These are phyloP conservation scores for Hylaeus anthracinus DNA, from an alignment of 1,140 invertebrate genomes.

Conservation along the genomic window DNA sequence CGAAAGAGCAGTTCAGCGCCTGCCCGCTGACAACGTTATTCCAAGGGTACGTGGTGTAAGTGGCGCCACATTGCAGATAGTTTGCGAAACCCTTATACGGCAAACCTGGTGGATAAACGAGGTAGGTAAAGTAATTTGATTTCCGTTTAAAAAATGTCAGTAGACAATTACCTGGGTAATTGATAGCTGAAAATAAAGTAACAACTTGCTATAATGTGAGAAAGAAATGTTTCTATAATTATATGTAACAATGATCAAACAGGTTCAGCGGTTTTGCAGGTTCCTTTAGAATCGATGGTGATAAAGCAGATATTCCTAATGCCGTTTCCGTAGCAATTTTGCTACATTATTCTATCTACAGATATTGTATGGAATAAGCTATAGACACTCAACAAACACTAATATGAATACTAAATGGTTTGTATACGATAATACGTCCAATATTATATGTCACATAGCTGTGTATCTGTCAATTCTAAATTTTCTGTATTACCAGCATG, in stretches of 20 bases:
- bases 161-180: background rate
- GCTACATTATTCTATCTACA: too few relatives aligned
- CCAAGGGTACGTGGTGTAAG: background rate
- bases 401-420: too few relatives aligned
- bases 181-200: background rate
- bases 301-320: background rate
- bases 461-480: too few relatives aligned
- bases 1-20: slow-evolving; percentile 63
- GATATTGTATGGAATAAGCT: too few relatives aligned
- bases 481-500: too few relatives aligned
- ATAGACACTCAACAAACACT: too few relatives aligned
- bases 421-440: too few relatives aligned
- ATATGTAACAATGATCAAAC: too few relatives aligned
- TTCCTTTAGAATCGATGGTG: background rate
- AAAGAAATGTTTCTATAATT: background rate
- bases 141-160: background rate
- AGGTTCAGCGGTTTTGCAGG: background rate
- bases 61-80: slow-evolving; percentile 35
- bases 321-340: too few relatives aligned
- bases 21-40: slow-evolving; percentile 58
- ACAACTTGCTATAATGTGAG: background rate
- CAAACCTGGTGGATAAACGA: background rate
- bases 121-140: background rate
- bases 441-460: too few relatives aligned
- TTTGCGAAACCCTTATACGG: background rate